phyloP scores from a whole-genome alignment of 2,888 invertebrate genomes.

The Dyspetes luteomarginatus region DNA sequence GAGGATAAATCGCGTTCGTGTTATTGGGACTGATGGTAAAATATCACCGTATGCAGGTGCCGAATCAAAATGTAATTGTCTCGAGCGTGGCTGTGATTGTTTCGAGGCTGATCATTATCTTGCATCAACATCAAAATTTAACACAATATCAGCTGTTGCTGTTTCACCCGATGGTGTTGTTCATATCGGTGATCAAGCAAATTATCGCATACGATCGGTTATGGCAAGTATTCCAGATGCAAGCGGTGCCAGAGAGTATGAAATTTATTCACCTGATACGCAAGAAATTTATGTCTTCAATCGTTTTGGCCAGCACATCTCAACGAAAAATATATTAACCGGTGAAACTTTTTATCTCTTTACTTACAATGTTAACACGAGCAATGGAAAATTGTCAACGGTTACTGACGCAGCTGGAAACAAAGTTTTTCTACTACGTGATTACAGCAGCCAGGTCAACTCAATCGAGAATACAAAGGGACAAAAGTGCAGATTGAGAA shows the following conservation, averaged over 20 bases:
- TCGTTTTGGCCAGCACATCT: constrained; percentile 96
- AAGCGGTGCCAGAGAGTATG: constrained; percentile 93
- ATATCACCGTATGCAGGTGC: constrained; percentile 97
- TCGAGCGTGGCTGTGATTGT: constrained; percentile 95
- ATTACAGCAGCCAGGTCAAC: constrained; percentile 94
- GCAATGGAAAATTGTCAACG: constrained; percentile 96
- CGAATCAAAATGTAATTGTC: constrained; percentile 96
- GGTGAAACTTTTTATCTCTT: constrained; percentile 97
- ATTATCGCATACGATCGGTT: constrained; percentile 93
- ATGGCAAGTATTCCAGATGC: constrained; percentile 96
- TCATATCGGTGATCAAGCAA: constrained; percentile 97
- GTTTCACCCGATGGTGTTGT: constrained; percentile 97
- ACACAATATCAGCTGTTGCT: constrained; percentile 95
- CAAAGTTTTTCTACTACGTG: constrained; percentile 92
- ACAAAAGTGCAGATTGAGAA: constrained; percentile 94
- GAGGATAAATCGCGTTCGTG: constrained; percentile 94
- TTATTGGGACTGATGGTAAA: constrained; percentile 96
- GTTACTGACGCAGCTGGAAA: constrained; percentile 97
- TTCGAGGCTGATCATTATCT: constrained; percentile 96
- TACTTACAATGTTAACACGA: constrained; percentile 98
- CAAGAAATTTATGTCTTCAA: constrained; percentile 98
- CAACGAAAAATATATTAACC: constrained; percentile 97
- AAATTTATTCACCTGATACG: constrained; percentile 97
- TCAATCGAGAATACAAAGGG: constrained; percentile 97
- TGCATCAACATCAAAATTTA: constrained; percentile 96